Evolutionary conservation across 2,888 invertebrate species (phyloP).

Genomic region (Conomelus anceps): DNA sequence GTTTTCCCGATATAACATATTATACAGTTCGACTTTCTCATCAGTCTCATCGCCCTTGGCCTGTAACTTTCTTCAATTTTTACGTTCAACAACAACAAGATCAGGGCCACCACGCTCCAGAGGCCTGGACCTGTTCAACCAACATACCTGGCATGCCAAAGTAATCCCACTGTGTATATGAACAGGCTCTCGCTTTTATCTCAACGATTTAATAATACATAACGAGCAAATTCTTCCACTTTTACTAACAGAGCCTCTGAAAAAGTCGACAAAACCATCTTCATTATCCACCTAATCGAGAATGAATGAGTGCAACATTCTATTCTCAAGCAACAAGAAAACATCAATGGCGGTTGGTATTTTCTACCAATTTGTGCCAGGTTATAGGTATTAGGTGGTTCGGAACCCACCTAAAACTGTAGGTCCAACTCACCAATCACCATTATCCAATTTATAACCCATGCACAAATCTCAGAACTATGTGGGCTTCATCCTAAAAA

Average conservation of each 20-base stretch:
- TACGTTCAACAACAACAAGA: not conserved
- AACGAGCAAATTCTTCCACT: not conserved
- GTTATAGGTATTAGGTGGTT: no score
- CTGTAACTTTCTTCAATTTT: not conserved
- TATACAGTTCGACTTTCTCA: not conserved
- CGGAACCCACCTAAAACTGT: no score
- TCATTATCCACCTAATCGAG: not conserved
- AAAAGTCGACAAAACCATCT: not conserved
- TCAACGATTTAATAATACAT: not conserved
- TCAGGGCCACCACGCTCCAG: not conserved
- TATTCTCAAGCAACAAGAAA: no score
- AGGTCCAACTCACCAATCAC: no score
- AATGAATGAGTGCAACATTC: no score
- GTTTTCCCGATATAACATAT: not conserved
- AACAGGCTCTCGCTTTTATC: not conserved
- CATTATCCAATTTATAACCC: no score
- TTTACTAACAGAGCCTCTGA: not conserved
- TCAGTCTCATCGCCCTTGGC: not conserved
- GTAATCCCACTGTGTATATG: not conserved
- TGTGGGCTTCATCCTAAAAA: no score
- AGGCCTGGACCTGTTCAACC: not conserved
- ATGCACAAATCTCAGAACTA: no score
- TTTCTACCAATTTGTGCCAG: no score
- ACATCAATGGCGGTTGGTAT: no score
- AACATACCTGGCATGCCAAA: not conserved